A percentile compares a stretch with the other conserved stretches of the same genome.
These are phyloP conservation scores for Sorex maritimensis DNA, from an alignment of 2,797 vertebrate species.

Conservation along the genomic window DNA sequence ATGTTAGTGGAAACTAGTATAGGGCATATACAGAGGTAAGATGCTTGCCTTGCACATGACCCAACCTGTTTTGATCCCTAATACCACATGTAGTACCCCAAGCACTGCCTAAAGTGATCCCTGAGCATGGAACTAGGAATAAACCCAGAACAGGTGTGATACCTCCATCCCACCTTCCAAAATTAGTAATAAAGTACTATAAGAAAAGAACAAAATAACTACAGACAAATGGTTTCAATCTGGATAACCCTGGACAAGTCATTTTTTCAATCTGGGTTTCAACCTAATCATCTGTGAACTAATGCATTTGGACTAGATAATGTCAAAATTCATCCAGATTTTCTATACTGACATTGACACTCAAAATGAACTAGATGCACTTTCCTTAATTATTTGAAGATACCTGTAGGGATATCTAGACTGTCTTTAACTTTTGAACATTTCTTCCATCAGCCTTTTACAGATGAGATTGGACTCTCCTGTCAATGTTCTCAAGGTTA, in stretches of 20 bases:
- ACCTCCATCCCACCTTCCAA: no score
- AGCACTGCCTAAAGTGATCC: no score
- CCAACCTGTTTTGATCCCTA: no score
- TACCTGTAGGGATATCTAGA: slow-evolving; percentile 1
- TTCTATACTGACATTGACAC: slow-evolving; percentile 8
- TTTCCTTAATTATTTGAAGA: slow-evolving; percentile 57
- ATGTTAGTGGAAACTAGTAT: not conserved
- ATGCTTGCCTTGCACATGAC: no score
- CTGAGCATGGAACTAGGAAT: no score
- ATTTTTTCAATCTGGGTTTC: slow-evolving; percentile 14
- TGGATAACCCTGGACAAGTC: not conserved
- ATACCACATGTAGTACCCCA: no score
- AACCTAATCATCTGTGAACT: not conserved
- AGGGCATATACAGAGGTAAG: not conserved
- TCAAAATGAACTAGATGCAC: not conserved
- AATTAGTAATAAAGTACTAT: no score
- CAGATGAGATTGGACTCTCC: not conserved
- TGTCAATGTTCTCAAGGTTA: slow-evolving; percentile 1
- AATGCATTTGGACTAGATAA: not conserved
- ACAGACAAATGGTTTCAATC: not conserved
- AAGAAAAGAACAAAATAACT: not conserved
- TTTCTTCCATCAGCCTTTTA: slow-evolving; percentile 6
- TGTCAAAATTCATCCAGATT: slow-evolving; percentile 26
- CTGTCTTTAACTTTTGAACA: slow-evolving; percentile 36
- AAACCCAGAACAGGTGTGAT: no score